phyloP scores from a whole-genome alignment of 2,888 invertebrate genomes.

The Thyatira batis region DNA sequence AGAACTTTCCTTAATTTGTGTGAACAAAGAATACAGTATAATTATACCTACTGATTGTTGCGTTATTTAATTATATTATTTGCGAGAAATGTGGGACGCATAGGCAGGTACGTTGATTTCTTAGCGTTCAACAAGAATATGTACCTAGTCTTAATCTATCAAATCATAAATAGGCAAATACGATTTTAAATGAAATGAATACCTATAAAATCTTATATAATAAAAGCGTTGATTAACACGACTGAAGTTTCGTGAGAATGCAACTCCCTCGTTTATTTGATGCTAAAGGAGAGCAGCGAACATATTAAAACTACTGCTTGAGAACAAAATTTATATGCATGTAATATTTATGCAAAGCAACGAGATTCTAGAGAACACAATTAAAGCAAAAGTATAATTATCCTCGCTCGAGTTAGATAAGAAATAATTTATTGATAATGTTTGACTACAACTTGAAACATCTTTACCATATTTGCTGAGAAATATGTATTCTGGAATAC shows the following conservation, averaged over 20 bases:
- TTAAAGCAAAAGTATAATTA: not conserved
- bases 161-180: no score
- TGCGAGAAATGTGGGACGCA: no score
- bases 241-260: slow-evolving; percentile 25
- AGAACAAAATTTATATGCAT: not conserved
- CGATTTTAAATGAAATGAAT: no score
- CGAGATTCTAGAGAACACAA: not conserved
- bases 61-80: no score
- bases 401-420: not conserved
- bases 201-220: no score
- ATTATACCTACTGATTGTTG: no score
- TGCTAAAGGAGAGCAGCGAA: slow-evolving; percentile 30
- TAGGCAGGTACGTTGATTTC: no score
- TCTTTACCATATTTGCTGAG: not conserved
- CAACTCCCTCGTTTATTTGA: slow-evolving; percentile 18
- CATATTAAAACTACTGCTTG: slow-evolving; percentile 37
- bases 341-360: slow-evolving; percentile 2
- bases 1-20: not conserved
- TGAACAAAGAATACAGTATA: no score
- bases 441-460: not conserved
- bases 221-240: slow-evolving; percentile 39
- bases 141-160: no score
- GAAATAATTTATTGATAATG: not conserved
- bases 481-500: not conserved
- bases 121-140: no score